These are phyloP conservation scores for Cheiracanthium punctorium DNA, from an alignment of 2,888 invertebrate genomes.

Conservation along the genomic window DNA sequence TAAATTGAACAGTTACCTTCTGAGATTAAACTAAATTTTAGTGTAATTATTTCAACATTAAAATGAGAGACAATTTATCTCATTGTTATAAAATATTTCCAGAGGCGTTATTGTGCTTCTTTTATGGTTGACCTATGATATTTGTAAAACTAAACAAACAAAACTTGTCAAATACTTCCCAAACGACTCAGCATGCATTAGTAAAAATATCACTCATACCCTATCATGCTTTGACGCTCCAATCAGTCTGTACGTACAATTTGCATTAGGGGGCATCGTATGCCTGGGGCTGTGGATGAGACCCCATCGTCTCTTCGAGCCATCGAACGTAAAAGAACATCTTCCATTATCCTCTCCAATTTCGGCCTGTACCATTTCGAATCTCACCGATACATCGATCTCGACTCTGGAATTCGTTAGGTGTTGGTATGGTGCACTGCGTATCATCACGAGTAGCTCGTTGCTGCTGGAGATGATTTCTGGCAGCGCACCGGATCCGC, in stretches of 20 bases:
- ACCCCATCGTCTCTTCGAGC: slow-evolving; percentile 55
- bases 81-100: too few species aligned
- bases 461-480: slow-evolving; percentile 87
- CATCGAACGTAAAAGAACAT: slow-evolving; percentile 61
- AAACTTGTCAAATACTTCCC: too few species aligned
- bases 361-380: slow-evolving; percentile 82
- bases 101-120: too few species aligned
- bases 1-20: too few species aligned
- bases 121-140: too few species aligned
- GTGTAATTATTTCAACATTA: too few species aligned
- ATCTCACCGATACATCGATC: slow-evolving; percentile 88
- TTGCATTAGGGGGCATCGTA: slow-evolving; percentile 88
- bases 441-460: slow-evolving; percentile 86
- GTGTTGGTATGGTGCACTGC: slow-evolving; percentile 87
- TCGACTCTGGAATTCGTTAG: slow-evolving; percentile 84
- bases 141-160: too few species aligned
- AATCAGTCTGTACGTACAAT: slow-evolving; percentile 86
- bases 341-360: slow-evolving; percentile 71
- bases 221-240: slow-evolving; percentile 74
- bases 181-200: too few species aligned
- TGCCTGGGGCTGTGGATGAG: slow-evolving; percentile 66
- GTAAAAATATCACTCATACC: background rate
- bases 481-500: slow-evolving; percentile 88
- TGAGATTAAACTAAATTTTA: too few species aligned
- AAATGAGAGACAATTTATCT: too few species aligned